phyloP scores from a whole-genome alignment of 2,113 vertebrate species.

The Sylvia atricapilla region DNA sequence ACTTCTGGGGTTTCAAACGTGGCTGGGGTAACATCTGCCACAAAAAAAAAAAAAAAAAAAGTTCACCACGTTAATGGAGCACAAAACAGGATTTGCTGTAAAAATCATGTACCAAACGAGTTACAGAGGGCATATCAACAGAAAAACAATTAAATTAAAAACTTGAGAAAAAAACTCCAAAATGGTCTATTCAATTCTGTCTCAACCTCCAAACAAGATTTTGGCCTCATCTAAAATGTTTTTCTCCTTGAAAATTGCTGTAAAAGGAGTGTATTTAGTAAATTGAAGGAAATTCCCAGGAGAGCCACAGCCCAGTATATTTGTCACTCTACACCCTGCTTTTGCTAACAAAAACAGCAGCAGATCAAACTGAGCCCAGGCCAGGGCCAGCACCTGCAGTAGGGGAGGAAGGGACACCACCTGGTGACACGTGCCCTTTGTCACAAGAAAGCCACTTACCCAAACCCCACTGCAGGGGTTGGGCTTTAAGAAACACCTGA shows the following conservation, averaged over 20 bases:
- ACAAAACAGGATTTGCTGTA: background rate
- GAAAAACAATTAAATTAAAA: background rate
- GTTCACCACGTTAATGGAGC: background rate
- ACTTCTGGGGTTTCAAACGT: constrained; percentile 94
- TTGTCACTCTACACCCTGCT: background rate
- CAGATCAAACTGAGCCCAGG: background rate
- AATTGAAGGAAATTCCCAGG: background rate
- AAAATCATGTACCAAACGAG: background rate
- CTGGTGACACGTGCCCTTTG: background rate
- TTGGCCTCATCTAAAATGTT: background rate
- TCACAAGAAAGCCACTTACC: background rate
- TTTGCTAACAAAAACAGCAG: background rate
- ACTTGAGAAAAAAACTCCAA: background rate
- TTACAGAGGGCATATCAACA: background rate
- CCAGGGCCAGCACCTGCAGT: background rate
- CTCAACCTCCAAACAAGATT: background rate
- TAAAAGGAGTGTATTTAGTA: too few relatives aligned
- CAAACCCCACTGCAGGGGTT: background rate
- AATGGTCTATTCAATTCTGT: background rate
- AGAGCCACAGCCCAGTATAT: background rate
- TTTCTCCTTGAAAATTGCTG: background rate
- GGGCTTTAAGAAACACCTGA: background rate
- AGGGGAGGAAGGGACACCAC: background rate
- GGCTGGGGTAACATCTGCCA: constrained; percentile 88
- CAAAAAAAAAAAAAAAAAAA: background rate